A percentile compares a stretch with the other conserved stretches of the same genome.
These are phyloP conservation scores for Oncopeltus fasciatus DNA, from an alignment of 1,140 invertebrate species.

Conservation along the genomic window DNA sequence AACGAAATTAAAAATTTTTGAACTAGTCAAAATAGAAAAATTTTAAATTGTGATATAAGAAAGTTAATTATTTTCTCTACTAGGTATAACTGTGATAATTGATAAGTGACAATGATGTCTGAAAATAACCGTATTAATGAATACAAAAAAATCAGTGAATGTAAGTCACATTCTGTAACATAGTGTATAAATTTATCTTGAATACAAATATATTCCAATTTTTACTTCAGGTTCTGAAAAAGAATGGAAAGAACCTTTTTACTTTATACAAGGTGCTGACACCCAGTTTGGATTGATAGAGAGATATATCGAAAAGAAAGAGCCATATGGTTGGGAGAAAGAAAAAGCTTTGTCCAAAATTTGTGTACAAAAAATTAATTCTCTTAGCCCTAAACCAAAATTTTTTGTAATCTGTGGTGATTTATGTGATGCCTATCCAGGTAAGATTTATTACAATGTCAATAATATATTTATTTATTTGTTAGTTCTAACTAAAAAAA, in stretches of 20 bases:
- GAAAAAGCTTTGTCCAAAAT: slow-evolving; percentile 32
- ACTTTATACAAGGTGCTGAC: slow-evolving; percentile 40
- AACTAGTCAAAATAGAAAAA: too few species aligned
- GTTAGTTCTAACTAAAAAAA: background rate
- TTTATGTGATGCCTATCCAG: slow-evolving; percentile 36
- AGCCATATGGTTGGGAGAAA: slow-evolving; percentile 32
- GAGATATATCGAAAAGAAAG: slow-evolving; percentile 28
- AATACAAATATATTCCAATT: background rate
- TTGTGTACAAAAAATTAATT: slow-evolving; percentile 34
- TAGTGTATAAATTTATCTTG: background rate
- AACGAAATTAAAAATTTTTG: too few species aligned
- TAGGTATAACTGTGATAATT: too few species aligned
- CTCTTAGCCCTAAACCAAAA: slow-evolving; percentile 34
- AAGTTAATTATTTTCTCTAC: too few species aligned
- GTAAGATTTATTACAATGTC: slow-evolving; percentile 21
- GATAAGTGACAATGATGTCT: background rate
- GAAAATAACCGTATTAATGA: background rate
- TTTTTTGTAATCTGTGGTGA: slow-evolving; percentile 44
- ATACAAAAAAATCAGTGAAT: background rate
- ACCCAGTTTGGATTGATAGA: slow-evolving; percentile 39
- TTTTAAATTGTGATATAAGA: too few species aligned
- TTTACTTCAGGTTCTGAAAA: slow-evolving; percentile 18
- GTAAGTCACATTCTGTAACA: background rate
- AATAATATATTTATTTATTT: background rate
- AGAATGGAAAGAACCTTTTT: slow-evolving; percentile 27